phyloP scores from a whole-genome alignment of 2,888 invertebrate genomes.

The Orthosia cruda region DNA sequence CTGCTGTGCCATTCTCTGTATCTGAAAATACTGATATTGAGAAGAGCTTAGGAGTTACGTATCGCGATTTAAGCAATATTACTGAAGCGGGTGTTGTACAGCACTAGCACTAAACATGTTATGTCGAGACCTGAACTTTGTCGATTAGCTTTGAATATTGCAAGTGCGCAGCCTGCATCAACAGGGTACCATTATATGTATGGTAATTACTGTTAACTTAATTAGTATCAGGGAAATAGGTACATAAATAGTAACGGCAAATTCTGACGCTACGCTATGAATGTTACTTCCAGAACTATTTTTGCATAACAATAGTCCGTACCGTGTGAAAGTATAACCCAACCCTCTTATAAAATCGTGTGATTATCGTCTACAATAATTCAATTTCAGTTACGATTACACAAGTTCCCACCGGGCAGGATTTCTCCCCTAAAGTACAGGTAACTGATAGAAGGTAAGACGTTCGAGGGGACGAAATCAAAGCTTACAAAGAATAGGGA shows the following conservation, averaged over 20 bases:
- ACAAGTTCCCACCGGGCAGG: conserved; percentile 88
- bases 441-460: conserved; percentile 90
- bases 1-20: neutral
- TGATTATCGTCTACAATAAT: conserved; percentile 85
- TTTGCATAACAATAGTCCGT: conserved; percentile 80
- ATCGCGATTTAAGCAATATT: conserved; percentile 45
- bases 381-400: conserved; percentile 87
- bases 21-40: conserved; percentile 10
- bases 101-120: conserved; percentile 52
- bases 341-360: conserved; percentile 83
- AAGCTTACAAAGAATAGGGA: conserved; percentile 86
- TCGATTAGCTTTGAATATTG: conserved; percentile 72
- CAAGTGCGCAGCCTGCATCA: conserved; percentile 66
- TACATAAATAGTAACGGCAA: conserved; percentile 65
- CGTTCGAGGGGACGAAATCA: conserved; percentile 89
- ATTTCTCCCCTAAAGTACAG: conserved; percentile 89
- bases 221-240: conserved; percentile 53
- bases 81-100: conserved; percentile 44
- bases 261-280: conserved; percentile 57
- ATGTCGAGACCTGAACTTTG: conserved; percentile 67
- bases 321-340: conserved; percentile 88
- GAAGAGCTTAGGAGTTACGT: neutral
- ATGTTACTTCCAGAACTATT: conserved; percentile 70
- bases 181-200: conserved; percentile 54
- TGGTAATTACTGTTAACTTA: conserved; percentile 64